phyloP scores from a whole-genome alignment of 2,888 invertebrate species.

The Eristalinus sepulchralis region DNA sequence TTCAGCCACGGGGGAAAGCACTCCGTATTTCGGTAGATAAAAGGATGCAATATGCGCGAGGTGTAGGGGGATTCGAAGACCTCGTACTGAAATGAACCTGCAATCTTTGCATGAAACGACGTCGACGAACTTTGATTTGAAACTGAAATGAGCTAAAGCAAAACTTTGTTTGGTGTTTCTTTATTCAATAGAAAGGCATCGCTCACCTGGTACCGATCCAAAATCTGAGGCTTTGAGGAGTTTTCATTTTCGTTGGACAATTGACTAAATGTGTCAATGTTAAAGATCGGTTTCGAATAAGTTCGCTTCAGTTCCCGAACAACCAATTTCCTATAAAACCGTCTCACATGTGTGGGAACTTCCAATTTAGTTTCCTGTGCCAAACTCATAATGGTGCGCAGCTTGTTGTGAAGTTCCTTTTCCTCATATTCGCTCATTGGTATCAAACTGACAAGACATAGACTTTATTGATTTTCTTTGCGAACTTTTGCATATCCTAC shows the following conservation, averaged over 20 bases:
- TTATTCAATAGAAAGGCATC: background rate
- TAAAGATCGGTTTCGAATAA: conserved; percentile 82
- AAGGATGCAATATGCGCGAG: conserved; percentile 89
- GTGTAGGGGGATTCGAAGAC: conserved; percentile 87
- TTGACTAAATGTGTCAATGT: conserved; percentile 81
- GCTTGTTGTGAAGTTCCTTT: conserved; percentile 75
- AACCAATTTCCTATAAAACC: conserved; percentile 84
- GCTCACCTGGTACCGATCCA: conserved; percentile 78
- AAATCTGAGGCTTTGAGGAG: conserved; percentile 72
- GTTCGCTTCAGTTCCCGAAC: conserved; percentile 83
- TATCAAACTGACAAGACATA: conserved; percentile 70
- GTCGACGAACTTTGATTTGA: conserved; percentile 73
- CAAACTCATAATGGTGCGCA: conserved; percentile 75
- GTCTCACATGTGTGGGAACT: conserved; percentile 78
- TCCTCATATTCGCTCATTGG: conserved; percentile 79
- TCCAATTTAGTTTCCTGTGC: conserved; percentile 74
- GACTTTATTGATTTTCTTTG: background rate
- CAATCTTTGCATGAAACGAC: conserved; percentile 82
- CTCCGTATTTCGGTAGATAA: conserved; percentile 87
- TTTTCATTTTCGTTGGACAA: background rate
- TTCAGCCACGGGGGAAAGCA: conserved; percentile 87
- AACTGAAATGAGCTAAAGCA: conserved; percentile 74
- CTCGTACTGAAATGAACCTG: conserved; percentile 82
- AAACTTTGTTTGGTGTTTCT: background rate
- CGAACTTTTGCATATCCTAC: conserved; percentile 4